Conservation (phyloP, 1,140 invertebrate species). For the Trichonephila clavata region DNA sequence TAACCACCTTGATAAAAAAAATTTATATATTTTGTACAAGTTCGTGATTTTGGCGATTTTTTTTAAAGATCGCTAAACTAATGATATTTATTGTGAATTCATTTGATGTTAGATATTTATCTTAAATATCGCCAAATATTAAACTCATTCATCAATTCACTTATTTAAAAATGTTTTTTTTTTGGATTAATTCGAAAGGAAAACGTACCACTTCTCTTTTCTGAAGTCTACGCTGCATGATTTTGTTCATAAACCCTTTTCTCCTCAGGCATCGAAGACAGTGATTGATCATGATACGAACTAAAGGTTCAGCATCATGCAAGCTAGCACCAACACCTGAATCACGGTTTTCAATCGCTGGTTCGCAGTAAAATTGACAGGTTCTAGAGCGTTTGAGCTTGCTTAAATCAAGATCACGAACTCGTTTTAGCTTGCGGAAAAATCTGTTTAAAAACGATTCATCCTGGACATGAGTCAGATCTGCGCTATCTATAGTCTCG, state of each 20-base stretch:
- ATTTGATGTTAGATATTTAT: no score
- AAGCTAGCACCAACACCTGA: background rate
- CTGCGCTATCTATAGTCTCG: background rate
- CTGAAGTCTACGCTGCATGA: background rate
- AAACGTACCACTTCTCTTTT: background rate
- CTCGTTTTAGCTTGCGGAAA: background rate
- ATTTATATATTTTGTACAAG: no score
- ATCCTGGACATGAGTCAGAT: background rate
- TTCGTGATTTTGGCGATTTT: no score
- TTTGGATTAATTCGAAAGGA: no score
- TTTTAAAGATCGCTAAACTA: no score
- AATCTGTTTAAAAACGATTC: background rate
- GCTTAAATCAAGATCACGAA: slow-evolving; percentile 2
- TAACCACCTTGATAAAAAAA: no score
- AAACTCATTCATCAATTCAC: background rate
- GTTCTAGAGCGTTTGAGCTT: background rate
- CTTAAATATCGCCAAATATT: background rate
- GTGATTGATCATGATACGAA: slow-evolving; percentile 35
- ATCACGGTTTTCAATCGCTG: slow-evolving; percentile 25
- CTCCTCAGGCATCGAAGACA: slow-evolving; percentile 46
- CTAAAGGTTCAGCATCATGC: background rate
- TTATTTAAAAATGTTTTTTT: background rate
- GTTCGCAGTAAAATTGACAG: slow-evolving; percentile 50
- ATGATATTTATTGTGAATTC: no score
- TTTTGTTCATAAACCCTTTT: slow-evolving; percentile 41